Base-by-base conservation (phyloP, 2,888 invertebrate species). In the Chrysomela aeneicollis region DNA sequence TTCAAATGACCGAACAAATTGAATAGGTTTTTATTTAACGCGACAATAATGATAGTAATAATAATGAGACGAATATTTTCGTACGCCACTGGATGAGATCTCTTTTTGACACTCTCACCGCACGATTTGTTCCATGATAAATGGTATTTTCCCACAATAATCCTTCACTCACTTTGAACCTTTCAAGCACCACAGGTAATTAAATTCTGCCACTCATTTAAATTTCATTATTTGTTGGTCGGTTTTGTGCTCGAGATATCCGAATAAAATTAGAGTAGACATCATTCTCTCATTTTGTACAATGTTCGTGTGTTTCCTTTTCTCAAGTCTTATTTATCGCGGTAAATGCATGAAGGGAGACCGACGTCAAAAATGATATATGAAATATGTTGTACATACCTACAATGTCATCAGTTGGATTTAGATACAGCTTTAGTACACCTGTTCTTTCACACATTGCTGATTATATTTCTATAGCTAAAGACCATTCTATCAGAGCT, bases 141-240 rank as follows among this genome's bases (percentile, higher is more conserved):
- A 76, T 74, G 76, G 74, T 73, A 67, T 76, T 72, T 42, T 77
- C 76, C 69, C 76, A 75, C 75, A 74, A 74, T 73, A 70, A 71
- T 75, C 73, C 71, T 73, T 74, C 70, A 64, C 67, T 70, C 68
- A 61, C 73, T 66, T 64, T 64, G 68, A 61, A 61, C 71, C 71
- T 64, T 69, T 70, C 67, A 72, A 75, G 70, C 73, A 35, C 58
- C 74, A 75, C 74, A 63, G 73, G 71, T 78, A 77, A 79, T 79
- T 79, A 78, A 79, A 78, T 77, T 78, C 78, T 79, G 78, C 78
- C 78, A 78, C 72, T 77, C 78, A 74, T 68, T 69, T 71, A 55
- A 71, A 71, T 71, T 69, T 69, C 72, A 59, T 74, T 72, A 69
- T 70, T 69, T 69, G 62, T 66, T 61, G 19, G 66, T 63, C 69